Base-by-base conservation (phyloP, 2,888 invertebrate species). In the Drosophila trichaetosa region DNA sequence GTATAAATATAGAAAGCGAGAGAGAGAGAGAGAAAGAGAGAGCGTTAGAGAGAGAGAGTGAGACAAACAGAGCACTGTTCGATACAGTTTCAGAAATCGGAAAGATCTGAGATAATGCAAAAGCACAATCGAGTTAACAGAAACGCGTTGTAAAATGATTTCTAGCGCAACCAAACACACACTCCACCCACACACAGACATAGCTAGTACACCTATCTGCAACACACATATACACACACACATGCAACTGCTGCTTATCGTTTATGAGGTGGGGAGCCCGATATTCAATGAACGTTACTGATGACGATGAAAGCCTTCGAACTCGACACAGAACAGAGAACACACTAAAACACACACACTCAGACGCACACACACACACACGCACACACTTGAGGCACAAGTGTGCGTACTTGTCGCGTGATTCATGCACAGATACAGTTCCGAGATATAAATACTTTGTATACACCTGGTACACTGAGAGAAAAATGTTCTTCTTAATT, bases 201-300 rank as follows among this genome's bases (percentile, higher is more conserved):
- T 48, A 71, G 18, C 53, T 27, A n/a, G 21, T 46, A 24, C 46
- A 16, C 16, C 46, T 24, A 48, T 48, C 46, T 48, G 24, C 46
- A 48, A n/a, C 29, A 63, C 59, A 46, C 38, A 67, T 46, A 52
- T 24, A 64, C 53, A 61, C 53, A 64, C 52, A 33, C 13, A 40
- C 11, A 29, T 33, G 49, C 52, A 76, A 80, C 70, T 85, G 90
- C 88, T 85, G 85, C 85, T 85, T 85, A 85, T 85, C 90, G 72
- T 53, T 64, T 80, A 76, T 58, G 75, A 71, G 77, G 33, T 75
- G 81, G 59, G 71, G 61, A 40, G 71, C 48, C 64, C 82, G 73
- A 83, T 85, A 83, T 78, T 86, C 76, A 85, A 90, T 87, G 85
- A 81, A 83, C 54, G 70, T 69, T 70, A 71, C 73, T 69, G 73